Evolutionary conservation across 2,888 invertebrate species (phyloP).

Genomic region (Smittia sp.): DNA sequence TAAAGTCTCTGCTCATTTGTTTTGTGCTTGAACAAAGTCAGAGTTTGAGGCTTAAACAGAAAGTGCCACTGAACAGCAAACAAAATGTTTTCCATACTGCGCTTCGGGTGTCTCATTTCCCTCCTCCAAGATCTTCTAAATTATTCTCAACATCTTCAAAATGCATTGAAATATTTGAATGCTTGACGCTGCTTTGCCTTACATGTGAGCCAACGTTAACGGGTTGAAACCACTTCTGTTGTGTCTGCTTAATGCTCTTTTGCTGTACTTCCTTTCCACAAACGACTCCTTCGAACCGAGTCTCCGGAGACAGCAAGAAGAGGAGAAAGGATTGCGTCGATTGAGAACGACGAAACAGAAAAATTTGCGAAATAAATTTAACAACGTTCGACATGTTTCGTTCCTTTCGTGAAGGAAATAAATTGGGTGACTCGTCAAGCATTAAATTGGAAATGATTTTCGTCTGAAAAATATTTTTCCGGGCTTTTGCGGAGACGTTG

Average conservation of each 20-base stretch:
- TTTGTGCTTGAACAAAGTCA: too few species aligned
- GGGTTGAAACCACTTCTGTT: neutral
- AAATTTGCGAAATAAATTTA: conserved; percentile 3
- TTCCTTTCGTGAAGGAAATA: conserved; percentile 9
- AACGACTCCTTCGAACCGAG: too few species aligned
- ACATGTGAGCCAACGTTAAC: too few species aligned
- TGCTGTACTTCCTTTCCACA: neutral
- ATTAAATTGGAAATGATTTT: conserved; percentile 30
- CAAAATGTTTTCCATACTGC: too few species aligned
- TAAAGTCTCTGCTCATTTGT: conserved; percentile 1
- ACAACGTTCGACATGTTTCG: conserved; percentile 7
- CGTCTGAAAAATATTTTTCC: too few species aligned
- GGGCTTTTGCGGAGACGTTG: neutral
- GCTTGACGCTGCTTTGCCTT: too few species aligned
- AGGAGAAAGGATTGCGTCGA: neutral
- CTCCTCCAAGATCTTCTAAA: too few species aligned
- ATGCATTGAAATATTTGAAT: too few species aligned
- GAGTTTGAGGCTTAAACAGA: too few species aligned
- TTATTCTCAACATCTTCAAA: too few species aligned
- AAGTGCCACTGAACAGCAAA: too few species aligned
- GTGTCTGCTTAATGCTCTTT: neutral
- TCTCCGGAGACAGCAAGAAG: neutral
- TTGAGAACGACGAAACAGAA: neutral
- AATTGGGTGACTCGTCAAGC: conserved; percentile 26
- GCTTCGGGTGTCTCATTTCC: too few species aligned